Conservation (phyloP, 1,140 invertebrate species). For the Monochamus saltuarius region DNA sequence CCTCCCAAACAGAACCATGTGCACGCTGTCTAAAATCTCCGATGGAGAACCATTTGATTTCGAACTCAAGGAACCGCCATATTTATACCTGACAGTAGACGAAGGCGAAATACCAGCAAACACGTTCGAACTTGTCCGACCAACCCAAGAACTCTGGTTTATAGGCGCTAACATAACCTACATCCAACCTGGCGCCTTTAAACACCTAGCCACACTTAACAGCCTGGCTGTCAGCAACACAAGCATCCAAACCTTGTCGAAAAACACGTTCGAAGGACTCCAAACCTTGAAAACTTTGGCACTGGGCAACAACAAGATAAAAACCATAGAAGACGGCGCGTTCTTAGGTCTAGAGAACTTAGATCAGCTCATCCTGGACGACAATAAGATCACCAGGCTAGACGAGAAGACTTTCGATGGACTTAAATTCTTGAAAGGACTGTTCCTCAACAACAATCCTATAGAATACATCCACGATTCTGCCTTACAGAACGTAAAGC, state of each 20-base stretch:
- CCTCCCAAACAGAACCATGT: no score
- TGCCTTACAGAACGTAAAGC: constrained; percentile 6
- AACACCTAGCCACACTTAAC: constrained; percentile 1
- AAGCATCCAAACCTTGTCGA: constrained; percentile 1
- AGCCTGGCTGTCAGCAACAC: constrained; percentile 15
- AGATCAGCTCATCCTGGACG: constrained; percentile 12
- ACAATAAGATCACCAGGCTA: constrained; percentile 8
- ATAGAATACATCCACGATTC: neutral
- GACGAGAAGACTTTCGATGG: constrained; percentile 15
- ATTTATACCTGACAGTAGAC: no score
- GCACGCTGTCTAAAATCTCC: no score
- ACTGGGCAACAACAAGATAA: constrained; percentile 16
- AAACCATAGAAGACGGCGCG: constrained; percentile 12
- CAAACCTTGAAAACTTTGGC: constrained; percentile 15
- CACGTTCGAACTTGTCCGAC: no score
- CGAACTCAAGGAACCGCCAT: no score
- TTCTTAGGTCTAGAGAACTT: constrained; percentile 6
- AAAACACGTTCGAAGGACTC: constrained; percentile 10
- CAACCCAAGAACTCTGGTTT: constrained; percentile 13
- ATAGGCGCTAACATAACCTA: constrained; percentile 15
- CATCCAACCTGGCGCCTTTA: constrained; percentile 16
- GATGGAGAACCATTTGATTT: no score
- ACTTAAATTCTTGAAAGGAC: no score
- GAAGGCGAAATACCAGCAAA: no score
- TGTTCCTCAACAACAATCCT: no score